phyloP scores from a whole-genome alignment of 1,140 invertebrate species.

The Dreissena rostriformis region DNA sequence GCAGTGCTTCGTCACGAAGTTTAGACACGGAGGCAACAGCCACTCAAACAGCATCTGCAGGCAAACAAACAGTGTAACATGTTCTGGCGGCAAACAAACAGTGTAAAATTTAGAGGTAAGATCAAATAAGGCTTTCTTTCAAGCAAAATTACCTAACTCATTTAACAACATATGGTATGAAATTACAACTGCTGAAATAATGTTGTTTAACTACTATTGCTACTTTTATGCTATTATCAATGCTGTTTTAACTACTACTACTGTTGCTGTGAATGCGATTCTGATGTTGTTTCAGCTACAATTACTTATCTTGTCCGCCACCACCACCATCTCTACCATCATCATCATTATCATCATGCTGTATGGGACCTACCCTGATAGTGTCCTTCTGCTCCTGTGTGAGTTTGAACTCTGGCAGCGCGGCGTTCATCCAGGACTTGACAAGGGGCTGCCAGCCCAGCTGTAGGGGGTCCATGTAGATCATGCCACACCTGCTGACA shows the following conservation, averaged over 20 bases:
- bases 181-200: too few relatives aligned
- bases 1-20: conserved; percentile 78
- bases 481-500: conserved; percentile 84
- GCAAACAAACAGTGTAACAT: conserved; percentile 46
- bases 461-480: conserved; percentile 80
- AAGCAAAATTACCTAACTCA: too few relatives aligned
- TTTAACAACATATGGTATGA: too few relatives aligned
- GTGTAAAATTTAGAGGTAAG: too few relatives aligned
- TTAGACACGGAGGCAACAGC: conserved; percentile 79
- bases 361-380: conserved; percentile 68
- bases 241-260: too few relatives aligned
- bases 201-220: too few relatives aligned
- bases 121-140: too few relatives aligned
- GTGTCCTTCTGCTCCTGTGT: conserved; percentile 73
- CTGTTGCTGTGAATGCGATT: too few relatives aligned
- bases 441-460: conserved; percentile 78
- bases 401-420: conserved; percentile 69
- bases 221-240: too few relatives aligned
- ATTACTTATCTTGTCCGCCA: neutral
- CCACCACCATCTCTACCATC: neutral
- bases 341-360: neutral
- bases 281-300: too few relatives aligned
- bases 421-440: conserved; percentile 75
- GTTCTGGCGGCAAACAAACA: too few relatives aligned
- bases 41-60: conserved; percentile 79